Percentiles rank a stretch among this genome's conserved stretches.
Conservation (phyloP, 2,113 vertebrate species). For the Neogobius melanostomus region DNA sequence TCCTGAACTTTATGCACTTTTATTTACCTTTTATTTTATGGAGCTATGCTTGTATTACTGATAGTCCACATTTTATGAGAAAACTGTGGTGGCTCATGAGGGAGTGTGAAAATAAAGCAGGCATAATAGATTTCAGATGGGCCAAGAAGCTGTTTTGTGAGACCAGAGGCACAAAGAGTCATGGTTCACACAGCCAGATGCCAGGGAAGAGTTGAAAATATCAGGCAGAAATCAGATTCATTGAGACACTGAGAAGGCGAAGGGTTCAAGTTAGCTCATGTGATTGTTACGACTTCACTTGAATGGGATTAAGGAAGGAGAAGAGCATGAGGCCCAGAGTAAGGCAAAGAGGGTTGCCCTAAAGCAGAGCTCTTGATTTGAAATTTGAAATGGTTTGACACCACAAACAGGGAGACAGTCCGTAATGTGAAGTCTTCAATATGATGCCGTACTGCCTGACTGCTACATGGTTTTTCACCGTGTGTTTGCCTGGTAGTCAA, state of each 20-base stretch:
- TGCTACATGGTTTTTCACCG: slow-evolving; percentile 29
- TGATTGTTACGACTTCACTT: slow-evolving; percentile 43
- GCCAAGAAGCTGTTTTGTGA: slow-evolving; percentile 26
- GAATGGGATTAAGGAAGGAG: not conserved
- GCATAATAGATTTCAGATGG: slow-evolving; percentile 20
- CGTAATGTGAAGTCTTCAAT: slow-evolving; percentile 24
- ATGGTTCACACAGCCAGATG: slow-evolving; percentile 52
- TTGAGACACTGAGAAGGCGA: slow-evolving; percentile 13
- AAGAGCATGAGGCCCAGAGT: slow-evolving; percentile 5
- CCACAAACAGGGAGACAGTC: slow-evolving; percentile 22
- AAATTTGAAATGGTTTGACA: slow-evolving; percentile 28
- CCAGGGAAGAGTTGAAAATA: slow-evolving; percentile 35
- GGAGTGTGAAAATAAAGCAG: not conserved
- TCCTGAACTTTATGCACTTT: no score
- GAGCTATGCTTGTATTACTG: not conserved
- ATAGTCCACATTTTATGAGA: not conserved
- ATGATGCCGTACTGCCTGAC: slow-evolving; percentile 15
- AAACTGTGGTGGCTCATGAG: not conserved
- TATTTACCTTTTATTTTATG: not conserved
- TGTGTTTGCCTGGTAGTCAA: slow-evolving; percentile 27
- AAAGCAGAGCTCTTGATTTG: slow-evolving; percentile 14
- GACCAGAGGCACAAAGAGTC: slow-evolving; percentile 22
- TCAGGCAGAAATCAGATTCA: slow-evolving; percentile 37
- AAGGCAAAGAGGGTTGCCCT: slow-evolving; percentile 3
- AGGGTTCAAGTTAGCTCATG: slow-evolving; percentile 31